phyloP scores from a whole-genome alignment of 1,140 invertebrate species.

The Drosophila orena region DNA sequence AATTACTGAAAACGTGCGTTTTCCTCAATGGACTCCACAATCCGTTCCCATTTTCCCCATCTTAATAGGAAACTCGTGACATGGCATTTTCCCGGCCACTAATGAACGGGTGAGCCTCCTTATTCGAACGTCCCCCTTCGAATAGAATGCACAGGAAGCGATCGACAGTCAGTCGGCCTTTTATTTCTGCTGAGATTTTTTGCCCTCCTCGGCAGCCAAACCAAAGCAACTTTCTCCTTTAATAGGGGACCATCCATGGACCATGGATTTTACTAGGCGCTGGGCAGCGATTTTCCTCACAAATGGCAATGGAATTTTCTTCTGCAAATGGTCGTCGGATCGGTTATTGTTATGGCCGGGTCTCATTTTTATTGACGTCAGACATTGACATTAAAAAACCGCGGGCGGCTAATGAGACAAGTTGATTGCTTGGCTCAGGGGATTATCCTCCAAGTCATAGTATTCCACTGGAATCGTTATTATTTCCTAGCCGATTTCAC shows the following conservation, averaged over 20 bases:
- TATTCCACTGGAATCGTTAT: conserved; percentile 14
- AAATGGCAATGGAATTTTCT: conserved; percentile 39
- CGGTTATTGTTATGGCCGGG: conserved; percentile 47
- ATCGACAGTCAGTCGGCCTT: conserved; percentile 32
- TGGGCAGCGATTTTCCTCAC: conserved; percentile 37
- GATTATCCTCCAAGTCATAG: conserved; percentile 17
- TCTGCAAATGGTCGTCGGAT: conserved; percentile 34
- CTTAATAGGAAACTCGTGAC: conserved; percentile 72
- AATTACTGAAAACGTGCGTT: conserved; percentile 40
- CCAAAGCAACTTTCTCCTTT: conserved; percentile 66
- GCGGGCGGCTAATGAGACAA: conserved; percentile 49
- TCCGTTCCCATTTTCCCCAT: conserved; percentile 17
- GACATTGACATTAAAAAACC: conserved; percentile 19
- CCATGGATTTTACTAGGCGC: conserved; percentile 45
- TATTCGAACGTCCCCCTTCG: conserved; percentile 44
- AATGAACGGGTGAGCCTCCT: conserved; percentile 62
- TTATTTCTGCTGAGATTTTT: conserved; percentile 34
- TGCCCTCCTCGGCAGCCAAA: background rate
- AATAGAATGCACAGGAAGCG: conserved; percentile 48
- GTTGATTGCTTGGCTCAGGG: conserved; percentile 21
- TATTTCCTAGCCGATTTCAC: conserved; percentile 11
- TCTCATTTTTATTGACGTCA: conserved; percentile 38
- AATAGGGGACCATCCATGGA: conserved; percentile 40
- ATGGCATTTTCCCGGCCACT: conserved; percentile 63
- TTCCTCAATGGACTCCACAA: conserved; percentile 44